Conservation (phyloP, 2,113 vertebrate genomes). For the Cepphus grylle region DNA sequence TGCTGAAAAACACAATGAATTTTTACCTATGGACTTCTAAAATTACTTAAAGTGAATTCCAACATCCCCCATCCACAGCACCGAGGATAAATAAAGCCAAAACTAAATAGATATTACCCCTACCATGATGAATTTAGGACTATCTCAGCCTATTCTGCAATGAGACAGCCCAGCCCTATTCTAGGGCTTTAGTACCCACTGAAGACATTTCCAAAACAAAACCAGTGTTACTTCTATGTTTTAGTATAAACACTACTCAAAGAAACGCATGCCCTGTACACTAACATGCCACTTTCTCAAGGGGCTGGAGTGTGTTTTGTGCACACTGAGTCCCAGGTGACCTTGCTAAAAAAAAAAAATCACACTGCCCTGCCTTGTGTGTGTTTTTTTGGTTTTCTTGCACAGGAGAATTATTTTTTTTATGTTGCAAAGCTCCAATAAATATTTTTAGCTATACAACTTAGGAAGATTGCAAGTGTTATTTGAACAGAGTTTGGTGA, state of each 20-base stretch:
- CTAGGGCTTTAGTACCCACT: background rate
- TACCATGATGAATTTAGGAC: background rate
- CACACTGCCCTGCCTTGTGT: background rate
- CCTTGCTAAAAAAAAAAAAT: background rate
- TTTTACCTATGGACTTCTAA: background rate
- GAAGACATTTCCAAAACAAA: background rate
- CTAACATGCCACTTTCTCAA: background rate
- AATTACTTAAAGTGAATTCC: background rate
- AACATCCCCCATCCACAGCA: background rate
- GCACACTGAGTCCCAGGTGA: background rate
- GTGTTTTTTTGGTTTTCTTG: background rate
- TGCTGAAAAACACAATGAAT: background rate
- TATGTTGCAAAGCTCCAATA: background rate
- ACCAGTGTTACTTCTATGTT: background rate
- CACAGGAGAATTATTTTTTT: background rate
- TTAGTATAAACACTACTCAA: background rate
- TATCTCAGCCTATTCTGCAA: background rate
- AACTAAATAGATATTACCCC: background rate
- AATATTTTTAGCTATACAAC: background rate
- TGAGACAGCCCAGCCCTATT: background rate
- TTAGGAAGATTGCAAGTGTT: background rate
- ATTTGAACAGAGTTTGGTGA: background rate
- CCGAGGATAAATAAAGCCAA: background rate
- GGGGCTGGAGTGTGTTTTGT: background rate
- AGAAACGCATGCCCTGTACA: background rate